These are phyloP conservation scores for Stichodactyla helianthus DNA, from an alignment of 64 coral and sea anemone genomes.

Conservation along the genomic window DNA sequence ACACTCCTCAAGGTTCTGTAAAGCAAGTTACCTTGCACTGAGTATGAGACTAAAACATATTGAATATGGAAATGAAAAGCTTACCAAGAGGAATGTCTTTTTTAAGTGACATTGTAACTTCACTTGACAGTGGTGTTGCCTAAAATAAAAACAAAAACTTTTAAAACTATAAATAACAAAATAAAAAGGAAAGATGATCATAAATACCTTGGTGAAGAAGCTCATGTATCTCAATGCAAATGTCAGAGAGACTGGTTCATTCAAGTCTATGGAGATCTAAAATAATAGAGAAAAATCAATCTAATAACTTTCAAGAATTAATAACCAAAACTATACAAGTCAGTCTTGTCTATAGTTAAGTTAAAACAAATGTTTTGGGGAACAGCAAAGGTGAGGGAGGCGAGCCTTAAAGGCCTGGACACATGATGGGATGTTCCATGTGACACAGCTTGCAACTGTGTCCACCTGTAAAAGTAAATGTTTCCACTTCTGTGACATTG, in stretches of 20 bases:
- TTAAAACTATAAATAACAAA: background rate
- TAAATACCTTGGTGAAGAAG: conserved; percentile 87
- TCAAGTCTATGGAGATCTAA: conserved; percentile 86
- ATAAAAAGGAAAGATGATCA: too few relatives aligned
- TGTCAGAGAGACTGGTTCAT: conserved; percentile 86
- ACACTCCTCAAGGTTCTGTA: too few relatives aligned
- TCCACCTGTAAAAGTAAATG: too few relatives aligned
- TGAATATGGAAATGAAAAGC: background rate
- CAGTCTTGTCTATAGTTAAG: too few relatives aligned
- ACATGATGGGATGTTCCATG: too few relatives aligned
- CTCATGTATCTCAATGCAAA: conserved; percentile 95
- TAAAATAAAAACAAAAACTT: conserved; percentile 6
- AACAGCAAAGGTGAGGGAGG: too few relatives aligned
- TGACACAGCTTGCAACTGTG: too few relatives aligned
- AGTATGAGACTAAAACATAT: background rate
- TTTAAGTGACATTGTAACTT: conserved; percentile 76
- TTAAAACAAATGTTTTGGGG: too few relatives aligned
- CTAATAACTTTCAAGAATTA: background rate
- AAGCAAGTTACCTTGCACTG: background rate
- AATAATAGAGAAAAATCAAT: background rate
- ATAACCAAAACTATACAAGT: too few relatives aligned
- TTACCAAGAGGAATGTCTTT: conserved; percentile 74
- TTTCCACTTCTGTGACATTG: too few relatives aligned
- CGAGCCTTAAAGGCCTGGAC: too few relatives aligned
- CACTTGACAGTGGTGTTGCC: conserved; percentile 86